phyloP scores from a whole-genome alignment of 2,888 invertebrate species.

The Phalera bucephala region DNA sequence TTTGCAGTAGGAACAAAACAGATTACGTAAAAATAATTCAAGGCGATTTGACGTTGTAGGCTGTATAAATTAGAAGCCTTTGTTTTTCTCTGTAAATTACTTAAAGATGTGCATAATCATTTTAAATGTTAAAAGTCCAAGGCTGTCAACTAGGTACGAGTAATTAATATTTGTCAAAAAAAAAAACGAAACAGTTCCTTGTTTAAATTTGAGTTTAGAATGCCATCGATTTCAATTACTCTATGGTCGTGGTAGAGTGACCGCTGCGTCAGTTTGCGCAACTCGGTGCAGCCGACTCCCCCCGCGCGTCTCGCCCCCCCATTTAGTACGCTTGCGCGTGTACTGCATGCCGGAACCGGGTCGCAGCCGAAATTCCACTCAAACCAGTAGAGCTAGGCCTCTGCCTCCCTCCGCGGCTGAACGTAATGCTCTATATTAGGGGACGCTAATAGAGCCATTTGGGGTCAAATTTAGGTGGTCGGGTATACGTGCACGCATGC shows the following conservation, averaged over 20 bases:
- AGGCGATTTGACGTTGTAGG: too few relatives aligned
- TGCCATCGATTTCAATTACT: slow-evolving; percentile 32
- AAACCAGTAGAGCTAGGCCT: slow-evolving; percentile 52
- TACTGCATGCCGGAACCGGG: slow-evolving; percentile 80
- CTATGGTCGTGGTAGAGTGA: slow-evolving; percentile 57
- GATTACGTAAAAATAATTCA: too few relatives aligned
- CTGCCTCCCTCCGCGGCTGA: slow-evolving; percentile 40
- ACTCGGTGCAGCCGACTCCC: slow-evolving; percentile 72
- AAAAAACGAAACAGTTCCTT: background rate
- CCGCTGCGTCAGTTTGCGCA: slow-evolving; percentile 74
- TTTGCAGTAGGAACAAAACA: too few relatives aligned
- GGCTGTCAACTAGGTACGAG: background rate
- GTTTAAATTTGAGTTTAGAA: background rate
- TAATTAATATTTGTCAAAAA: too few relatives aligned
- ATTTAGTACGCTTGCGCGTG: slow-evolving; percentile 74
- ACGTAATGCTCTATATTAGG: slow-evolving; percentile 15
- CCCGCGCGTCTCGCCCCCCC: slow-evolving; percentile 44
- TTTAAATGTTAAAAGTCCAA: background rate
- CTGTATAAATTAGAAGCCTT: background rate
- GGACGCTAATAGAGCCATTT: slow-evolving; percentile 41
- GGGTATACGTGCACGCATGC: slow-evolving; percentile 77
- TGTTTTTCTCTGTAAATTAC: background rate
- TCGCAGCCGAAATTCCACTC: slow-evolving; percentile 72
- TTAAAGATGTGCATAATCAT: background rate
- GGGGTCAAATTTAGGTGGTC: slow-evolving; percentile 44